A percentile compares a stretch with the other conserved stretches of the same genome.
Evolutionary conservation across 2,113 vertebrate genomes (phyloP).

Genomic region (Anser cygnoides): DNA sequence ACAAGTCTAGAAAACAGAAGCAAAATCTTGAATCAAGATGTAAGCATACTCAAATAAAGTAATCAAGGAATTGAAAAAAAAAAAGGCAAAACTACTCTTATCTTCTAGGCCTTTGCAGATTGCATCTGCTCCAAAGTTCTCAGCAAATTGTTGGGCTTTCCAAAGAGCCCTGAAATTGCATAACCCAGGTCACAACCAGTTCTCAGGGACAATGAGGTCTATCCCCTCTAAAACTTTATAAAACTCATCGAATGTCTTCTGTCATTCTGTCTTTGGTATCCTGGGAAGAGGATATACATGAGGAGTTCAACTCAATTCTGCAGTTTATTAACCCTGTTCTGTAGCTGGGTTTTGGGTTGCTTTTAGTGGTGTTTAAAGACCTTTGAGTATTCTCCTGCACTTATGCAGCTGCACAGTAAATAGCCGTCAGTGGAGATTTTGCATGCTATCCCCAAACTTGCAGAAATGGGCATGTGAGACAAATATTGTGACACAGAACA

Average conservation of each 20-base stretch:
- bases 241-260: neutral
- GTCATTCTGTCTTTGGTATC: accelerated
- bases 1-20: neutral
- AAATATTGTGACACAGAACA: neutral
- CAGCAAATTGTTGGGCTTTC: neutral
- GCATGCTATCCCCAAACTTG: neutral
- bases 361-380: neutral
- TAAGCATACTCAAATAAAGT: neutral
- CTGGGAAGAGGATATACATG: accelerated
- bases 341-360: neutral
- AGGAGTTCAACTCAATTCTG: neutral
- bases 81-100: neutral
- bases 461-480: neutral
- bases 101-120: neutral
- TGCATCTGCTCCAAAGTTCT: neutral
- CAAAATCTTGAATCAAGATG: neutral
- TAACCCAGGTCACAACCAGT: neutral
- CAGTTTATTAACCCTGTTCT: neutral
- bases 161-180: neutral
- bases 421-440: neutral
- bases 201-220: neutral
- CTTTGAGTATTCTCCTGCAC: neutral
- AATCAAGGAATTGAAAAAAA: neutral
- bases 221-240: neutral
- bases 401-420: neutral